phyloP scores from a whole-genome alignment of 1,140 invertebrate genomes.

The Zaprionus ornatus region DNA sequence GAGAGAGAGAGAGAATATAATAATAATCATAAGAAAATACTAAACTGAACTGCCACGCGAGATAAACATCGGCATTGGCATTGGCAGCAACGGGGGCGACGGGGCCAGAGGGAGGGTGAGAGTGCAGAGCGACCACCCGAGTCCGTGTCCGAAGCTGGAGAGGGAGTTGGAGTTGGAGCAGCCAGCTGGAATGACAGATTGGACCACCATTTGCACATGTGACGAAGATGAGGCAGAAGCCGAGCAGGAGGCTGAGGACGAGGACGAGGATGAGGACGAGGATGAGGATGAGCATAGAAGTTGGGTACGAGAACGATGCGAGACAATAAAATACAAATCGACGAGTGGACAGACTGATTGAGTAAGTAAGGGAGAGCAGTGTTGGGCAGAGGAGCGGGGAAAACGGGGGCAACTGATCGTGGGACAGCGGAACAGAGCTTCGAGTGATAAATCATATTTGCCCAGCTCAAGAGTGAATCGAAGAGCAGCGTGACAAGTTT shows the following conservation, averaged over 20 bases:
- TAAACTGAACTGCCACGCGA: slow-evolving; percentile 45
- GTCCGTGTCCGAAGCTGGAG: background rate
- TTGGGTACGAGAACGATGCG: slow-evolving; percentile 14
- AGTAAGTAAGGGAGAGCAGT: background rate
- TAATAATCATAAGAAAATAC: slow-evolving; percentile 44
- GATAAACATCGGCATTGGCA: slow-evolving; percentile 48
- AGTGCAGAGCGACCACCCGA: slow-evolving; percentile 44
- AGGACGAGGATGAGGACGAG: background rate
- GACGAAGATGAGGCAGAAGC: slow-evolving; percentile 17
- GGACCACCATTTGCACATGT: slow-evolving; percentile 60
- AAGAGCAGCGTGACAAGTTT: slow-evolving; percentile 1
- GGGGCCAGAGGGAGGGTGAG: background rate
- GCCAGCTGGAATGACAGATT: slow-evolving; percentile 57
- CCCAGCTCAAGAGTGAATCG: background rate
- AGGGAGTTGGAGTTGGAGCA: slow-evolving; percentile 7
- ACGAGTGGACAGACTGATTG: background rate
- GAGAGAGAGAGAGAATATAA: slow-evolving; percentile 2
- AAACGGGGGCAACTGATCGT: background rate
- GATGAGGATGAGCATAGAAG: slow-evolving; percentile 17
- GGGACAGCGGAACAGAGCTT: background rate
- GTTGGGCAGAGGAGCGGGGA: no score
- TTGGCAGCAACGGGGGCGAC: background rate
- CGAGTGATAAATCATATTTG: slow-evolving; percentile 18
- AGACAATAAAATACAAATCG: slow-evolving; percentile 45
- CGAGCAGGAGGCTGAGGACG: slow-evolving; percentile 19